Conservation (phyloP, 2,888 invertebrate species). For the Lasioglossum malachurum region DNA sequence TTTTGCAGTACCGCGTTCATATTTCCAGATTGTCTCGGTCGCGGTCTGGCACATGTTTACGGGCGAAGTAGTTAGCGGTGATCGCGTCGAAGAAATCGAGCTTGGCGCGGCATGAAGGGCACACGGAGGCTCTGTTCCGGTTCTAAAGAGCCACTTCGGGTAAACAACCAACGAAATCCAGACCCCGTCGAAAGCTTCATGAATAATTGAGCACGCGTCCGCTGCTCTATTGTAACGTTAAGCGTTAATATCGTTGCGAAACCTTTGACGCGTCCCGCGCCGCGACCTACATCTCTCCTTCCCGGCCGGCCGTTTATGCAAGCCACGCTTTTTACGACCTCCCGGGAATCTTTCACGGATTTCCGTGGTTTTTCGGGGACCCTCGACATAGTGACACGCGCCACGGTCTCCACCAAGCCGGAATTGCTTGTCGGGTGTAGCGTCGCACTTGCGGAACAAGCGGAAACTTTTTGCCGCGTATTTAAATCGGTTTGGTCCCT, state of each 20-base stretch:
- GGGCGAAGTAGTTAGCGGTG: constrained; percentile 34
- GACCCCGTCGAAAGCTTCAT: constrained; percentile 29
- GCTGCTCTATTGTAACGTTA: constrained; percentile 50
- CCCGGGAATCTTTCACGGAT: constrained; percentile 20
- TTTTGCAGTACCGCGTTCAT: not conserved
- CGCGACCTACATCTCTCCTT: constrained; percentile 51
- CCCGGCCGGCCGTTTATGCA: constrained; percentile 36
- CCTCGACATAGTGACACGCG: not conserved
- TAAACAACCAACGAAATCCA: constrained; percentile 32
- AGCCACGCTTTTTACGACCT: constrained; percentile 15
- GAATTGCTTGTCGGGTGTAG: constrained; percentile 4
- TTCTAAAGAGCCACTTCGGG: not conserved
- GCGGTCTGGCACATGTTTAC: not conserved
- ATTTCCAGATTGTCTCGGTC: not conserved
- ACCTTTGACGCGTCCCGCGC: constrained; percentile 42
- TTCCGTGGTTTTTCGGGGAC: constrained; percentile 19
- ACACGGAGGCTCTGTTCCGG: not conserved
- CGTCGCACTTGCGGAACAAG: not conserved
- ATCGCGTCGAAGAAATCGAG: constrained; percentile 38
- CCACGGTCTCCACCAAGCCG: not conserved
- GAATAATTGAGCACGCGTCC: constrained; percentile 56
- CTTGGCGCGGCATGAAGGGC: constrained; percentile 17
- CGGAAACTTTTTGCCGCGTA: not conserved
- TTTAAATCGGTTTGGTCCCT: not conserved
- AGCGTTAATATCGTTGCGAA: constrained; percentile 58